These are phyloP conservation scores for Temnothorax longispinosus DNA, from an alignment of 1,140 invertebrate genomes.

Conservation along the genomic window DNA sequence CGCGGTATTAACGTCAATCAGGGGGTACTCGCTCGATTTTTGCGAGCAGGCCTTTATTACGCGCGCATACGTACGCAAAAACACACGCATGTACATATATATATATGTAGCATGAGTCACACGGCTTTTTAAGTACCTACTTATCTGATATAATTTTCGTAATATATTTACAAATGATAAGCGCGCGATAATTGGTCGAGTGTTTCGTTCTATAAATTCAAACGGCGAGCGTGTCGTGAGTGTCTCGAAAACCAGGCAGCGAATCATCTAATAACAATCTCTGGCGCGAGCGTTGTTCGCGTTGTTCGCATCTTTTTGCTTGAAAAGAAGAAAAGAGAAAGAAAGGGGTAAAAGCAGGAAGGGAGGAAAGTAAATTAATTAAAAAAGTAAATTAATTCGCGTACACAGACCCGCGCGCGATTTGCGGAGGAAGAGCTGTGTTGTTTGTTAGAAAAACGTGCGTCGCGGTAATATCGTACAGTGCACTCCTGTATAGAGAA, in stretches of 20 bases:
- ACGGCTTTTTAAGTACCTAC: neutral
- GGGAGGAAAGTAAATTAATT: too few species aligned
- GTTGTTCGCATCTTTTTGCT: neutral
- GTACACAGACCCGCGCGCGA: neutral
- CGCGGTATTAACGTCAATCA: conserved; percentile 47
- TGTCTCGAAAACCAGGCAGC: neutral
- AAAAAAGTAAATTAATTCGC: neutral
- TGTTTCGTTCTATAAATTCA: neutral
- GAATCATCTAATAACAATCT: neutral
- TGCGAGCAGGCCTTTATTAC: neutral
- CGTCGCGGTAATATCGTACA: too few species aligned
- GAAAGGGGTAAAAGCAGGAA: too few species aligned
- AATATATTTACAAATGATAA: conserved; percentile 5
- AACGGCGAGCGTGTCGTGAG: neutral
- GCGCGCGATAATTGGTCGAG: neutral
- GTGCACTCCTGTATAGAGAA: too few species aligned
- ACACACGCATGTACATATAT: too few species aligned
- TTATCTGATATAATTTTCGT: neutral
- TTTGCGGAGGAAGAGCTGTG: neutral
- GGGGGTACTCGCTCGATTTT: conserved; percentile 1
- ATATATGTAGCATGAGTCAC: neutral
- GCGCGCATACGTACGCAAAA: neutral
- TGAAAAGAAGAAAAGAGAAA: neutral
- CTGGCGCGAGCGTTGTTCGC: neutral
- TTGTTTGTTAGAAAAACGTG: too few species aligned